Percentiles rank a stretch among this genome's conserved stretches.
phyloP scores from a whole-genome alignment of 2,888 invertebrate species.

The Drosophila mercatorum region DNA sequence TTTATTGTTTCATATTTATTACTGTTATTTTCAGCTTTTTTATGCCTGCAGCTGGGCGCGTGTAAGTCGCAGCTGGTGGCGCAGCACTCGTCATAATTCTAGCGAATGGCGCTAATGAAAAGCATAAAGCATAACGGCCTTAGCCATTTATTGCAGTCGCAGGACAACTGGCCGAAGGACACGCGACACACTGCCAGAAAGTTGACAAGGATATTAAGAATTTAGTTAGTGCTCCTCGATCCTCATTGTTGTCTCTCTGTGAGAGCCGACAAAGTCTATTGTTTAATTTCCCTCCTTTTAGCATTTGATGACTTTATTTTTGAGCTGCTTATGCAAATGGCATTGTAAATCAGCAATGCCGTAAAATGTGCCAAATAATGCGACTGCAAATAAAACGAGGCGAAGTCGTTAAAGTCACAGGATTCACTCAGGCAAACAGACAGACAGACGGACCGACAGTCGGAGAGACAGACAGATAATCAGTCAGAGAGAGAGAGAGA shows the following conservation, averaged over 20 bases:
- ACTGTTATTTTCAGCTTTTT: conserved; percentile 29
- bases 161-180: conserved; percentile 26
- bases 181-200: conserved; percentile 14
- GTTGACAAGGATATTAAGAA: conserved; percentile 29
- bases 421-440: conserved; percentile 7
- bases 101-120: conserved; percentile 70
- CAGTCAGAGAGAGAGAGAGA: not conserved
- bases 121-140: conserved; percentile 51
- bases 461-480: conserved; percentile 2
- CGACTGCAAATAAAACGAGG: conserved; percentile 34
- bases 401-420: conserved; percentile 14
- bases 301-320: conserved; percentile 65
- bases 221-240: conserved; percentile 8
- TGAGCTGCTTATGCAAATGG: conserved; percentile 72
- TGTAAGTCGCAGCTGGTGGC: conserved; percentile 28
- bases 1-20: conserved; percentile 24
- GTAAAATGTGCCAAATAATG: conserved; percentile 37
- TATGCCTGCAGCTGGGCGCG: conserved; percentile 52
- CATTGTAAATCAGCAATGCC: conserved; percentile 67
- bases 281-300: conserved; percentile 61
- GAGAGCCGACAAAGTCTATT: conserved; percentile 2
- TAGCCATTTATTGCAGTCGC: conserved; percentile 21
- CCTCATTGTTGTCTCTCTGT: conserved; percentile 1
- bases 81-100: conserved; percentile 59
- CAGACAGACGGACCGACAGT: not conserved